phyloP scores from a whole-genome alignment of 35 echinoderm and acorn worm genomes.

The Apostichopus californicus region DNA sequence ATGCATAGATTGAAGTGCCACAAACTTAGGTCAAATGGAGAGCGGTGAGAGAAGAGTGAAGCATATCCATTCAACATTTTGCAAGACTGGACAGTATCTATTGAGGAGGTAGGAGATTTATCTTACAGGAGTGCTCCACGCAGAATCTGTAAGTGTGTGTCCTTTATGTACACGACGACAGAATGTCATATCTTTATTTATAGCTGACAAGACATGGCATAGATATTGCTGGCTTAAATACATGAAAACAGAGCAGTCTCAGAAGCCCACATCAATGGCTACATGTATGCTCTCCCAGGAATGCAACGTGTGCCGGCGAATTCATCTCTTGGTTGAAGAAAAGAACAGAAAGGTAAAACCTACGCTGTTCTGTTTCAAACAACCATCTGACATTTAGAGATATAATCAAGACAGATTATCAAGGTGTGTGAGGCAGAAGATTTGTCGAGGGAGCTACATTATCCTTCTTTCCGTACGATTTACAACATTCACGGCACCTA shows the following conservation, averaged over 20 bases:
- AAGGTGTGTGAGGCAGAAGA: neutral
- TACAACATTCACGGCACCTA: too few relatives aligned
- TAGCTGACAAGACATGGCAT: neutral
- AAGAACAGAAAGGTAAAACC: neutral
- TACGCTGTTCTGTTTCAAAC: conserved; percentile 1
- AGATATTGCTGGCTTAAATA: neutral
- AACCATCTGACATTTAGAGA: conserved; percentile 10
- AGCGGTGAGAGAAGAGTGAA: too few relatives aligned
- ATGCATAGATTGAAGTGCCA: too few relatives aligned
- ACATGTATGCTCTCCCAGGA: neutral
- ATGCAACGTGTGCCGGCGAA: neutral
- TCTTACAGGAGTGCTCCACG: neutral
- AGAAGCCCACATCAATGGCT: neutral
- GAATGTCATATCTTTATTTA: neutral
- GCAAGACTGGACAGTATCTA: too few relatives aligned
- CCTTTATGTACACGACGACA: neutral
- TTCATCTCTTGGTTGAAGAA: neutral
- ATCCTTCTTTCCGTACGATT: neutral
- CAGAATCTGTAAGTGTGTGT: neutral
- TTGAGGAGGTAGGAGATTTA: too few relatives aligned
- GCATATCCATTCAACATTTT: too few relatives aligned
- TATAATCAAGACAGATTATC: neutral
- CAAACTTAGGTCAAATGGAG: too few relatives aligned
- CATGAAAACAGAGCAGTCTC: neutral
- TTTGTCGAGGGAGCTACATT: neutral